Base-by-base conservation (phyloP, 2,797 vertebrate genomes). In the Heteromormyrus szaboi region DNA sequence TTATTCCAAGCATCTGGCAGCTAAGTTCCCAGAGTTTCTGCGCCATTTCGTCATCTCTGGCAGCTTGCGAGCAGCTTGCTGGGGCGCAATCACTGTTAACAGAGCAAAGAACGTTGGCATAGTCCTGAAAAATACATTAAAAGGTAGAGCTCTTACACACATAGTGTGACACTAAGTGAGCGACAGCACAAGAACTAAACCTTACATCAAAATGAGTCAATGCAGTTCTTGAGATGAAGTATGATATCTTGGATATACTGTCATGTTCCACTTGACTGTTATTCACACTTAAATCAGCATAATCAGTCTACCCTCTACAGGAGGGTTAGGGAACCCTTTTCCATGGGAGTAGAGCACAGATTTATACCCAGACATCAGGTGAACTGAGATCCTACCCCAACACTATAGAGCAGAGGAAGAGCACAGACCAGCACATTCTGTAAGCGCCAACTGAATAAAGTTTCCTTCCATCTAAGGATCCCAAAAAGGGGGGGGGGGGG, bases 11-110 rank as follows among this genome's bases (percentile, higher is more conserved):
- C 95, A 96, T 93, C 91, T 91, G 93, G 92, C 95, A 96, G 93
- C 95, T 96, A 91, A 95, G 89, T 33, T 96, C 95, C 96, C 96
- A 96, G 81, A 96, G 93, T 89, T 95, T 95, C 90, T 96, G 92
- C 37, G 95, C 95, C 92, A 93, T 90, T 90, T 94, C 94, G 3
- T 96, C 95, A 90, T 96, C 94, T 44, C 92, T 93, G 6, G 94
- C 96, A 0, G 88, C 1, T 86, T 94, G 93, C 0, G 95, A 96
- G 90, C 94, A 93, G 2, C 92, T 91, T 1, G 93, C 93, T 9
- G 95, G 91, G 3, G 93, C 93, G 12, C 96, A 96, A 92, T 96
- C 94, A 85, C 96, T 96, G 90, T 87, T 89, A 56, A 72, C 6
- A 88, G 85, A 88, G 56, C 7, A 65, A 87, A 37, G 56, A 8